Percentiles rank a stretch among this genome's conserved stretches.
Evolutionary conservation across 2,113 vertebrate species (phyloP).

Genomic region (Amblyornis subalaris): DNA sequence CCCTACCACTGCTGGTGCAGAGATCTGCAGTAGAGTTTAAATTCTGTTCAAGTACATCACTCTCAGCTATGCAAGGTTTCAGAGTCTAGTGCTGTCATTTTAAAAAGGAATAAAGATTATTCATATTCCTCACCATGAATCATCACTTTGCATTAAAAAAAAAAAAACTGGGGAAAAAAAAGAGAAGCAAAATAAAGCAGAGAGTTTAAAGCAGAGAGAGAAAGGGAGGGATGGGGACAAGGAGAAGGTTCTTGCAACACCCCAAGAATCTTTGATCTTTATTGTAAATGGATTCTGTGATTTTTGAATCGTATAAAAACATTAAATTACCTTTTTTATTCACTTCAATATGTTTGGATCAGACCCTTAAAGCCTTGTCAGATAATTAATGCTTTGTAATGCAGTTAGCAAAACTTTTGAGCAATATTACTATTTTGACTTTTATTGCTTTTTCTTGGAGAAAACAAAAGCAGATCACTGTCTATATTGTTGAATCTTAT

Average conservation of each 20-base stretch:
- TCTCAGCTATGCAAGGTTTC: neutral
- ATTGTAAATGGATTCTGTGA: neutral
- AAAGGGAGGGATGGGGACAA: neutral
- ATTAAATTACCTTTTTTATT: neutral
- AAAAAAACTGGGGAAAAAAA: accelerated
- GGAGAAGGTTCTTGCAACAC: neutral
- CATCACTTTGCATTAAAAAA: neutral
- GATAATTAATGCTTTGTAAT: neutral
- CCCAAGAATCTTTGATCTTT: conserved; percentile 1
- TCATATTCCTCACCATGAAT: neutral
- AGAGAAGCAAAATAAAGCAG: neutral
- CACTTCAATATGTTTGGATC: neutral
- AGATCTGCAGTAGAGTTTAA: neutral
- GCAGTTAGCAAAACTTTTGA: neutral
- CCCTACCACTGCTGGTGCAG: neutral
- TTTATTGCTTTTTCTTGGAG: neutral
- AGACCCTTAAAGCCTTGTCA: neutral
- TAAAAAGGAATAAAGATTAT: neutral
- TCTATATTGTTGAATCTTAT: neutral
- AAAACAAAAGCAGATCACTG: neutral
- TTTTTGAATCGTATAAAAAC: neutral
- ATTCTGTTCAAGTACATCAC: neutral
- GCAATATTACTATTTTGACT: neutral
- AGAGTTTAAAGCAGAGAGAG: neutral
- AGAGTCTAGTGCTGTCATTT: neutral